These are phyloP conservation scores for Gymnogyps californianus DNA, from an alignment of 2,113 vertebrate species.

Conservation along the genomic window DNA sequence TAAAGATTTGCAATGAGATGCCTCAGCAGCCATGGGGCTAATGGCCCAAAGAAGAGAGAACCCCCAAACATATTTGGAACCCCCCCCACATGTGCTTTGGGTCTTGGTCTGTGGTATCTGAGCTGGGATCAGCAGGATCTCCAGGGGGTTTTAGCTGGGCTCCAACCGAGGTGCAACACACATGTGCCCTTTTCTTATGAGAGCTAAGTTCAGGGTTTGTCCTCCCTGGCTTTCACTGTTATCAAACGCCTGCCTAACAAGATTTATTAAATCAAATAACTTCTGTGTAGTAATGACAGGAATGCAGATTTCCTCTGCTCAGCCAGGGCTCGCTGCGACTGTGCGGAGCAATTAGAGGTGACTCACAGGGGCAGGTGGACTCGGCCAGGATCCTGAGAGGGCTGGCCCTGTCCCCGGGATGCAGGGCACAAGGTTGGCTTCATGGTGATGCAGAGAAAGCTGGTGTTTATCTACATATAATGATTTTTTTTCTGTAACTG, in stretches of 20 bases:
- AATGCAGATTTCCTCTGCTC: not conserved
- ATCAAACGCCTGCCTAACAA: not conserved
- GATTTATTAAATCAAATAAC: not conserved
- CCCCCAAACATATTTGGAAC: rapidly evolving
- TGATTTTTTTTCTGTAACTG: not conserved
- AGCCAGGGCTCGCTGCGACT: not conserved
- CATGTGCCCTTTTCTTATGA: not conserved
- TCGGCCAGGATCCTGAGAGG: not conserved
- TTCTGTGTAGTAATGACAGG: not conserved
- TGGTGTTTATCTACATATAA: not conserved
- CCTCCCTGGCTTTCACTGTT: not conserved
- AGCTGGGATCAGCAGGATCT: not conserved
- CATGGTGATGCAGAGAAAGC: not conserved
- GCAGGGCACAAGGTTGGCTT: not conserved
- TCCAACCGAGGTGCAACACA: not conserved
- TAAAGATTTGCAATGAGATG: not conserved
- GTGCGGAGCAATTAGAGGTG: not conserved
- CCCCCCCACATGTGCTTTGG: not conserved
- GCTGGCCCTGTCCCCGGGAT: not conserved
- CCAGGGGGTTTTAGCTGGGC: not conserved
- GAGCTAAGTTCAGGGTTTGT: not conserved
- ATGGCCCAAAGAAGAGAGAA: not conserved
- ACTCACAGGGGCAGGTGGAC: not conserved
- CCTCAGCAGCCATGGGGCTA: rapidly evolving
- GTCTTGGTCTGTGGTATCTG: rapidly evolving